Base-by-base conservation (phyloP, 2,113 vertebrate species). In the Zosterops borbonicus region DNA sequence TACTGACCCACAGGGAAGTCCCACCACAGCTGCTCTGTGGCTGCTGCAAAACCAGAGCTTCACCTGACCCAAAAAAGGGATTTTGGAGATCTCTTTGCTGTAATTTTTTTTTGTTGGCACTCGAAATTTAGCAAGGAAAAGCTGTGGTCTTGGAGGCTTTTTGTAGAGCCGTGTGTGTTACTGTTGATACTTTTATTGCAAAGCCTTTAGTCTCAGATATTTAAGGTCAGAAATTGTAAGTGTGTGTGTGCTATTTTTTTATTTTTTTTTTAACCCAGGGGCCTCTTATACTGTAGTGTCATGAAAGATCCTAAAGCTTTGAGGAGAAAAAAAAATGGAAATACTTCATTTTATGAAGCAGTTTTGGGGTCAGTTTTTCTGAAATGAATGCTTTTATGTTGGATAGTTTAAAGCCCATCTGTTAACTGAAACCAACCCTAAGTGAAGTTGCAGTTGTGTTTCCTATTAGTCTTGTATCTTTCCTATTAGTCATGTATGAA, bases 401-500 rank as follows among this genome's bases (percentile, higher is more conserved):
- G 96, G 92, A 90, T 98, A 97, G 97, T 98, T 98, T 98, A 98
- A 98, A 98, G 98, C 97, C 96, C 97, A 97, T 96, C 97, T 98
- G 98, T 97, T 98, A 98, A 98, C 96, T 95, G 97, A 97, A 97
- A 98, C 97, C 97, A 97, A 98, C 94, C 94, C 33, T 97, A 96
- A 96, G 95, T 53, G 87, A 97, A 97, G 95, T 97, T 96, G 91
- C 94, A 97, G 97, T 95, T 96, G 94, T 98, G 97, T 98, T 98
- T 98, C 95, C 94, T 97, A 97, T 98, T 98, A 98, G 96, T 96
- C 93, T 96, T 97, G 95, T 98, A 97, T 98, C 97, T 98, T 97
- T 98, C 95, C 97, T 98, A 97, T 98, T 98, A 98, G 97, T 97
- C 98, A 96, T 97, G 97, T 97, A 97, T 98, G 97, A 98, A 98